phyloP scores from a whole-genome alignment of 2,888 invertebrate species.

The Hofmannophila pseudospretella region DNA sequence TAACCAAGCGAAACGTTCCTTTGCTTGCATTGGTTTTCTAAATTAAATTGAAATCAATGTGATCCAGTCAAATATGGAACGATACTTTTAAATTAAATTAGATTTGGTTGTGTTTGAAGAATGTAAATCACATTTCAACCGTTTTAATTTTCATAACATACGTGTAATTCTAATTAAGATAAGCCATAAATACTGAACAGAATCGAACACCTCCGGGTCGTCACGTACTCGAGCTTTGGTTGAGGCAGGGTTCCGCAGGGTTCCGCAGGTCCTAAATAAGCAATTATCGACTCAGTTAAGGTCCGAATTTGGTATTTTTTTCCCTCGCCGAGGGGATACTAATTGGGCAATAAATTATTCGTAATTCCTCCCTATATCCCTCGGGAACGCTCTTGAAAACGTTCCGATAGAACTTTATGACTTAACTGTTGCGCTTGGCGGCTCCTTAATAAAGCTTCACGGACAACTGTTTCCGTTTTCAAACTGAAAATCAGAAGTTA shows the following conservation, averaged over 20 bases:
- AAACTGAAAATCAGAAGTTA: background rate
- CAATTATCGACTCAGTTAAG: slow-evolving; percentile 48
- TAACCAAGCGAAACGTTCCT: too few relatives aligned
- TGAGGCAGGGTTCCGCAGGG: slow-evolving; percentile 11
- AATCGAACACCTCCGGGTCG: slow-evolving; percentile 8
- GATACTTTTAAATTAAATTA: too few relatives aligned
- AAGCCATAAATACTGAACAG: slow-evolving; percentile 10
- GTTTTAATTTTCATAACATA: too few relatives aligned
- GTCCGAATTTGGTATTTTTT: slow-evolving; percentile 47
- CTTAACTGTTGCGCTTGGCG: slow-evolving; percentile 23
- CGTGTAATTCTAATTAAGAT: slow-evolving; percentile 10
- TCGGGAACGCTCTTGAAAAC: slow-evolving; percentile 30
- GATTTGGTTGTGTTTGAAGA: too few relatives aligned
- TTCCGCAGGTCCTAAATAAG: slow-evolving; percentile 38
- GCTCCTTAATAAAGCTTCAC: slow-evolving; percentile 1
- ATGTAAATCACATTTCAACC: too few relatives aligned
- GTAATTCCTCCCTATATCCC: slow-evolving; percentile 37
- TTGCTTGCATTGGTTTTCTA: too few relatives aligned
- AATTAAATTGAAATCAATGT: too few relatives aligned
- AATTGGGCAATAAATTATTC: slow-evolving; percentile 59
- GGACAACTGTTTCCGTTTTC: background rate
- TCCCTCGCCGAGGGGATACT: slow-evolving; percentile 35
- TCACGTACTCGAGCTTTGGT: slow-evolving; percentile 7
- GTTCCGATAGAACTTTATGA: slow-evolving; percentile 23
- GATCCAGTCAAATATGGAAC: too few relatives aligned